A percentile compares a stretch with the other conserved stretches of the same genome.
phyloP scores from a whole-genome alignment of 2,113 vertebrate species.

The Myocastor coypus region DNA sequence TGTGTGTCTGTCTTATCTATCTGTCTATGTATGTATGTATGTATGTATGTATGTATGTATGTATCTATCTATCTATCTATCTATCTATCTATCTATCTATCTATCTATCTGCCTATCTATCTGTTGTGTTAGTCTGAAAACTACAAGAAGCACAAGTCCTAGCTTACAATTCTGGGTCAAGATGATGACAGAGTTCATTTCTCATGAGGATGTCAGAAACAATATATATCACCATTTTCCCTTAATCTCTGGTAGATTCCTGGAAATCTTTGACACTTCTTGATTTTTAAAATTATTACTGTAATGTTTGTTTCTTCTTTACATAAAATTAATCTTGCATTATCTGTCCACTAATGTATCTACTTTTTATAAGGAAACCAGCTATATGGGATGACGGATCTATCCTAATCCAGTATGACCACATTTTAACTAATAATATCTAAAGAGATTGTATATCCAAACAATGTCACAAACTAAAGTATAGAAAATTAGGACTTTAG shows the following conservation, averaged over 20 bases:
- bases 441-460: background rate
- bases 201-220: background rate
- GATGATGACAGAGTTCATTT: background rate
- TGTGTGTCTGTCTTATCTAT: too few relatives aligned
- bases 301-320: background rate
- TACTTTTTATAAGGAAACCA: background rate
- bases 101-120: too few relatives aligned
- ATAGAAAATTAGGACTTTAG: background rate
- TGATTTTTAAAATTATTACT: background rate
- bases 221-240: background rate
- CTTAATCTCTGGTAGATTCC: background rate
- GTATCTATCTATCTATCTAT: too few relatives aligned
- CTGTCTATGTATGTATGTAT: too few relatives aligned
- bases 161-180: background rate
- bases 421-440: background rate
- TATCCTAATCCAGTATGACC: background rate
- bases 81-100: too few relatives aligned
- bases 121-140: background rate
- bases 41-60: too few relatives aligned
- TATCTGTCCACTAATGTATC: background rate
- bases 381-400: background rate
- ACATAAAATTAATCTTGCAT: background rate
- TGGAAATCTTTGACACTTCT: background rate
- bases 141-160: background rate
- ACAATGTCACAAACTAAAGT: background rate